These are phyloP conservation scores for Drosophila nigricruria DNA, from an alignment of 2,888 invertebrate species.

Conservation along the genomic window DNA sequence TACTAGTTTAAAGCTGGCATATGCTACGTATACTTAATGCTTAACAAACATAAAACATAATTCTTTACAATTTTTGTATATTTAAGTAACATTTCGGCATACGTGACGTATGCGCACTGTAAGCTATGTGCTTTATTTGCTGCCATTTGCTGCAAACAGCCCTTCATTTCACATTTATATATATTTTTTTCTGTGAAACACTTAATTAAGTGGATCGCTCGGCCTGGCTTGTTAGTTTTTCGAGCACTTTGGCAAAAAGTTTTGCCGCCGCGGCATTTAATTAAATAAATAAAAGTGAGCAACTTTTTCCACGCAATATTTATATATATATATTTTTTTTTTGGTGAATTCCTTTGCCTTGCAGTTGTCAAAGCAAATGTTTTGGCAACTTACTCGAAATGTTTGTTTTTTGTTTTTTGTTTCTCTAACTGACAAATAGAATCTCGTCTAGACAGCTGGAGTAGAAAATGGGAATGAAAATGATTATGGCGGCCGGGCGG, in stretches of 20 bases:
- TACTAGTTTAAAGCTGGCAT: background rate
- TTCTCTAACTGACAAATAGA: slow-evolving; percentile 58
- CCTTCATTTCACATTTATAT: background rate
- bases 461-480: slow-evolving; percentile 31
- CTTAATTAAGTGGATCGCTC: slow-evolving; percentile 50
- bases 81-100: background rate
- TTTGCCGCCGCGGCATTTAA: slow-evolving; percentile 65
- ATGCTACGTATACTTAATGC: background rate
- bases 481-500: slow-evolving; percentile 46
- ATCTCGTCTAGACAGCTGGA: slow-evolving; percentile 67
- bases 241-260: slow-evolving; percentile 51
- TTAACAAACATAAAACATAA: no score
- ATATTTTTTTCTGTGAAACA: slow-evolving; percentile 6
- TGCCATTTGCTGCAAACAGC: background rate
- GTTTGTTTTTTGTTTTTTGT: background rate
- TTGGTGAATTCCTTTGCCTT: slow-evolving; percentile 18
- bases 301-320: slow-evolving; percentile 49
- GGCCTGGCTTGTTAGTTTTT: slow-evolving; percentile 30
- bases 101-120: background rate
- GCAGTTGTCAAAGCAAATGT: slow-evolving; percentile 62
- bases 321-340: background rate
- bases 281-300: slow-evolving; percentile 70
- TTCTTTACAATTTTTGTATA: no score
- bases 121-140: background rate
- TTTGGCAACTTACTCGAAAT: slow-evolving; percentile 19